Conservation (phyloP, 2,797 vertebrate species). For the Acanthopagrus latus region DNA sequence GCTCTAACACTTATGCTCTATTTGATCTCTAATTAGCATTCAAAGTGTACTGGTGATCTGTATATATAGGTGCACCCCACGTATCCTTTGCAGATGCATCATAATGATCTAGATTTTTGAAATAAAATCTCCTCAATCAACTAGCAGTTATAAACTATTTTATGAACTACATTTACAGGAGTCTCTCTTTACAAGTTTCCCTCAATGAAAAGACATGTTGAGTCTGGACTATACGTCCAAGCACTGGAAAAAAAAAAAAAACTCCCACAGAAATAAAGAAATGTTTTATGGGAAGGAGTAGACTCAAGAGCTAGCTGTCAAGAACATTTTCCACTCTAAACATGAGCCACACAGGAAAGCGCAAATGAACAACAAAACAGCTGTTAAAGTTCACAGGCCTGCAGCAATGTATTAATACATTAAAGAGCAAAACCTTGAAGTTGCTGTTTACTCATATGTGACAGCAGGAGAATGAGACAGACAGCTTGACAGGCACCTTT, state of each 20-base stretch:
- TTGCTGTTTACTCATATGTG: constrained; percentile 71
- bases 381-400: constrained; percentile 79
- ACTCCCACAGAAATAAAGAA: constrained; percentile 57
- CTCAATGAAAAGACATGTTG: constrained; percentile 65
- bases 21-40: constrained; percentile 3
- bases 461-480: constrained; percentile 54
- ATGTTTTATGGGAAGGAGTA: constrained; percentile 76
- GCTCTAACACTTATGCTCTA: background rate
- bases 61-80: constrained; percentile 28
- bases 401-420: constrained; percentile 71
- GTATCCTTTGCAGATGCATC: constrained; percentile 49
- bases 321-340: constrained; percentile 78
- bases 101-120: constrained; percentile 68
- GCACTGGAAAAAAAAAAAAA: constrained; percentile 55
- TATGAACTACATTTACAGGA: constrained; percentile 75
- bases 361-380: constrained; percentile 79
- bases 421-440: constrained; percentile 68
- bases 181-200: constrained; percentile 75
- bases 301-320: constrained; percentile 74
- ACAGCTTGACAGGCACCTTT: constrained; percentile 57
- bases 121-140: constrained; percentile 76
- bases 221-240: constrained; percentile 44
- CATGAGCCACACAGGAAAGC: constrained; percentile 72
- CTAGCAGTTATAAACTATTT: constrained; percentile 71
- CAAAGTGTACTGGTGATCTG: constrained; percentile 7